A percentile compares a stretch with the other conserved stretches of the same genome.
Conservation (phyloP, 2,888 invertebrate genomes). For the Elgonia sp. region DNA sequence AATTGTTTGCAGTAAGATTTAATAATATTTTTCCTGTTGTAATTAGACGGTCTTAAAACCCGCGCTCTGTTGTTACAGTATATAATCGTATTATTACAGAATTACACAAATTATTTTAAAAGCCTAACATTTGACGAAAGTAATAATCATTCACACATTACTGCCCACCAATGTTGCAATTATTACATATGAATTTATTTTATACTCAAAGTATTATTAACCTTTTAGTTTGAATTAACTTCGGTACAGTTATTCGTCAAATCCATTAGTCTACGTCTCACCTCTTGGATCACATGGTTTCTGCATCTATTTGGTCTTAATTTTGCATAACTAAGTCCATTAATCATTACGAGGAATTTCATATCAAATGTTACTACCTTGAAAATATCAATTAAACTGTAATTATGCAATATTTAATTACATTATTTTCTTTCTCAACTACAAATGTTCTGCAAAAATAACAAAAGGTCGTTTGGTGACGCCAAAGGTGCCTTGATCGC, state of each 20-base stretch:
- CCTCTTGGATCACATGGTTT: constrained; percentile 83
- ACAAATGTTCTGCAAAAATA: constrained; percentile 30
- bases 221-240: constrained; percentile 84
- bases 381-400: too few species aligned
- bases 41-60: not conserved
- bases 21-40: not conserved
- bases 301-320: constrained; percentile 79
- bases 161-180: not conserved
- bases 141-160: not conserved
- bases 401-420: constrained; percentile 11
- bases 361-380: too few species aligned
- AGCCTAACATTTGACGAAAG: not conserved
- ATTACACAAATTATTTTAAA: not conserved
- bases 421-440: constrained; percentile 1
- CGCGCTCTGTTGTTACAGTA: not conserved
- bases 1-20: not conserved
- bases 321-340: too few species aligned
- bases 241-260: constrained; percentile 82
- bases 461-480: constrained; percentile 46
- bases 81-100: too few species aligned
- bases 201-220: constrained; percentile 71
- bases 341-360: too few species aligned
- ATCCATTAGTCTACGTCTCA: constrained; percentile 68
- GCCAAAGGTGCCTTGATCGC: constrained; percentile 67
- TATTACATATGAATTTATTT: not conserved